Evolutionary conservation across 2,113 vertebrate genomes (phyloP), one percentile per base, ranked within the genome.

Genomic region (Perognathus longimembris): DNA sequence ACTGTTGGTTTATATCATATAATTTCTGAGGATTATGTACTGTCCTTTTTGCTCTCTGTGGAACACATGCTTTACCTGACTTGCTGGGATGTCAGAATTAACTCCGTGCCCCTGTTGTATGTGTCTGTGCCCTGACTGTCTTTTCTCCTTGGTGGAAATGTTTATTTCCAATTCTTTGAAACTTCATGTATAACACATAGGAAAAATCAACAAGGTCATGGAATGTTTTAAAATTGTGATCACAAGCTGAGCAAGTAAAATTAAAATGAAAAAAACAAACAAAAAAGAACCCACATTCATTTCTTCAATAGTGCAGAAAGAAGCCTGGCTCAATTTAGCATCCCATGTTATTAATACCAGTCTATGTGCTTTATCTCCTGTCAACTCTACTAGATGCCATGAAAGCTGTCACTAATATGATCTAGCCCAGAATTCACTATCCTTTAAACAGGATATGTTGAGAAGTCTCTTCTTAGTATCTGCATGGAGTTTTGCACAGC

Each of bases 21-120:
- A n/a, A n/a, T n/a, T n/a, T n/a, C n/a, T 86, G 17, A 8, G 18
- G 28, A 28, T 61, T 10, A 22, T 1, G 4, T 1, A 61, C 6
- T 15, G 50, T 61, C 1, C 4, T 57, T n/a, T 42, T 0, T 0
- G 17, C 24, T 73, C 36, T 42, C 17, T 45, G 17, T 6, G 6
- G 9, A 11, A 22, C 2, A 18, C 1, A 0, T 3, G 4, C 2
- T 30, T 69, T 30, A 32, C 3, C 2, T 22, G 3, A 63, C 38
- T 32, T 24, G 20, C 50, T 18, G 10, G 12, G 5, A 20, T 26
- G 26, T 11, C 15, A 64, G 11, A 64, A 6, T 3, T 40, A 38
- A 70, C 15, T 20, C 3, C 61, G 0, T 17, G 17, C 5, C 61
- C 79, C 1, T 28, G n/a, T 63, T 54, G 1, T 4, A 70, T 20